Conservation (phyloP, 1,140 invertebrate species). For the Camponotus floridanus region DNA sequence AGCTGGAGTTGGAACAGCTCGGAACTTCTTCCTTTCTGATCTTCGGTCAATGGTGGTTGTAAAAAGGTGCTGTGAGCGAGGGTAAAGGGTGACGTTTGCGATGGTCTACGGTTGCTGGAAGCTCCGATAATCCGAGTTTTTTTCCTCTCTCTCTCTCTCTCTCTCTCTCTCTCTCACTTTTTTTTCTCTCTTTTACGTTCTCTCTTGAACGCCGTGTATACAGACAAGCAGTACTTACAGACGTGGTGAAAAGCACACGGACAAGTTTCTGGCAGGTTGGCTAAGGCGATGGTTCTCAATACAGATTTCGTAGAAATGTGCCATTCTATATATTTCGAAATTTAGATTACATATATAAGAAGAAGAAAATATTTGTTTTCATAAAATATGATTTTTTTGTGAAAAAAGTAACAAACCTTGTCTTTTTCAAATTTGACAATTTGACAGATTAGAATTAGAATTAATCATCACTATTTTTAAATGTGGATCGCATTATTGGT, state of each 20-base stretch:
- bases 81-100: constrained; percentile 57
- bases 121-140: constrained; percentile 49
- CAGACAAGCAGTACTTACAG: constrained; percentile 14
- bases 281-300: constrained; percentile 10
- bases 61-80: constrained; percentile 46
- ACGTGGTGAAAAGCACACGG: constrained; percentile 26
- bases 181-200: background rate
- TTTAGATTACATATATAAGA: background rate
- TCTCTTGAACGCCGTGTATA: constrained; percentile 21
- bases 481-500: too few species aligned
- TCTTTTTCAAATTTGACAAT: too few species aligned
- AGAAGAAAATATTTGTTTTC: too few species aligned
- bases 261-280: too few species aligned
- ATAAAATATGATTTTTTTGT: too few species aligned
- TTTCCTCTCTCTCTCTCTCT: background rate
- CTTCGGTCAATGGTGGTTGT: constrained; percentile 36
- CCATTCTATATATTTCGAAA: background rate
- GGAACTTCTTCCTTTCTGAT: constrained; percentile 55
- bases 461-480: too few species aligned
- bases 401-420: too few species aligned
- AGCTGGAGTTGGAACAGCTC: constrained; percentile 38
- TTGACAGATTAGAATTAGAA: too few species aligned
- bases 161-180: constrained; percentile 19
- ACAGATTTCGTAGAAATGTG: too few species aligned
- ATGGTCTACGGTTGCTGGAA: constrained; percentile 55